Conservation (phyloP, 2,888 invertebrate genomes). For the Oscheius sp. region DNA sequence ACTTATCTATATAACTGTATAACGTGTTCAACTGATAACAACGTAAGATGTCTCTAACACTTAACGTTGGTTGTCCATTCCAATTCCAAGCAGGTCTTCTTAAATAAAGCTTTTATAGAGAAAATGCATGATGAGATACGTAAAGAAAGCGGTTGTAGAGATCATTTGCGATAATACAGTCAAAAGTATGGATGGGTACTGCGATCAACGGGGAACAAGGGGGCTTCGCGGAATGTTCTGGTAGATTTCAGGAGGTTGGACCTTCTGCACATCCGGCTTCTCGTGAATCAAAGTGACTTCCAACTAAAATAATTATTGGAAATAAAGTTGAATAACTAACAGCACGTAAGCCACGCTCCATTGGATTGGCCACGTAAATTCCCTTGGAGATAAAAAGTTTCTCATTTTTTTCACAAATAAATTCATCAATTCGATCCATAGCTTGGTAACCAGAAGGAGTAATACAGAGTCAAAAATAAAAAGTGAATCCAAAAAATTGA, state of each 20-base stretch:
- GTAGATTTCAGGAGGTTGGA: conserved; percentile 14
- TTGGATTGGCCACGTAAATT: conserved; percentile 10
- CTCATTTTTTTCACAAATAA: conserved; percentile 10
- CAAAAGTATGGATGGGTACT: no score
- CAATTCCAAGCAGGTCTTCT: no score
- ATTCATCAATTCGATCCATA: conserved; percentile 14
- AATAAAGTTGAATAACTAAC: background rate
- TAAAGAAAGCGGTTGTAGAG: no score
- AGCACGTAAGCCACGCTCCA: conserved; percentile 5
- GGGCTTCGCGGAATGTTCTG: conserved; percentile 15
- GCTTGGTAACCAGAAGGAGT: conserved; percentile 2
- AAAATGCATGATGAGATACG: no score
- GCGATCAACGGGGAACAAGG: background rate
- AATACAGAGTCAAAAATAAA: conserved; percentile 4
- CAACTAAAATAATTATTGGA: conserved; percentile 4
- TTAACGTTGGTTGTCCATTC: no score
- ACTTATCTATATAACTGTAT: no score
- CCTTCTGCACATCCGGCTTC: conserved; percentile 6
- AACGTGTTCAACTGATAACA: no score
- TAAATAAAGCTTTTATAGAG: no score
- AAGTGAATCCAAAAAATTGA: background rate
- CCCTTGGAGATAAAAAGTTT: conserved; percentile 13
- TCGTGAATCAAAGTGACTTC: conserved; percentile 20
- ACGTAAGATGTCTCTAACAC: no score
- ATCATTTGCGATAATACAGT: no score